Base-by-base conservation (phyloP, 2,888 invertebrate genomes). In the Dryobotodes eremita region DNA sequence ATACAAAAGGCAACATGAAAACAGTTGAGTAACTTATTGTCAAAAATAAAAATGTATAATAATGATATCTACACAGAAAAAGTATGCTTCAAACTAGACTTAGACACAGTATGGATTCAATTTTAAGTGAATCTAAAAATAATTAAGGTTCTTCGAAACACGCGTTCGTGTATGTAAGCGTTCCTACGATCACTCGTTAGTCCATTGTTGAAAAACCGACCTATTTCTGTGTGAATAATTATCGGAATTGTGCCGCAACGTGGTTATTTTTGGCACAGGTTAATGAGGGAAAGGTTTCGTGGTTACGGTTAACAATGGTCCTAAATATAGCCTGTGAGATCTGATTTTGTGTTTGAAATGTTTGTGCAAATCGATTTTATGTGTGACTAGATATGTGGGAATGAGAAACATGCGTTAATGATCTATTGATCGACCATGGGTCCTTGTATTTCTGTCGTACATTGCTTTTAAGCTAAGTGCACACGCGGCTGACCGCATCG, bases 181-280 rank as follows among this genome's bases (percentile, higher is more conserved):
- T 10, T 53, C 11, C 53, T 61, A 42, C 50, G 64, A 53, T 66
- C 69, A 61, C 50, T 85, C 62, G 75, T 82, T 82, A 82, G 82
- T 36, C 55, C 65, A 73, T 70, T 83, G 75, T 86, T 72, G 57
- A 62, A 84, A n/a, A 75, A 86, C 71, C 64, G 73, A 79, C 80
- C 75, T 84, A 84, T 86, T 86, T 79, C 53, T 68, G 66, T 55
- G 26, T 64, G 70, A 83, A 77, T 68, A 86, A 72, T 84, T 71
- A 84, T 86, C 65, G 70, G 61, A 83, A 83, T 64, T 74, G 42
- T 71, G 26, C 48, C 48, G 36, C 55, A 53, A 46, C 13, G 79
- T 59, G 59, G 65, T 83, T 84, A 86, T 84, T 84, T 86, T 88
- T 80, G 79, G 82, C 61, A 70, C 62, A 76, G 71, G 77, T 68